A percentile compares a stretch with the other conserved stretches of the same genome.
Conservation (phyloP, 1,140 invertebrate species). For the Muscidifurax raptorellus region DNA sequence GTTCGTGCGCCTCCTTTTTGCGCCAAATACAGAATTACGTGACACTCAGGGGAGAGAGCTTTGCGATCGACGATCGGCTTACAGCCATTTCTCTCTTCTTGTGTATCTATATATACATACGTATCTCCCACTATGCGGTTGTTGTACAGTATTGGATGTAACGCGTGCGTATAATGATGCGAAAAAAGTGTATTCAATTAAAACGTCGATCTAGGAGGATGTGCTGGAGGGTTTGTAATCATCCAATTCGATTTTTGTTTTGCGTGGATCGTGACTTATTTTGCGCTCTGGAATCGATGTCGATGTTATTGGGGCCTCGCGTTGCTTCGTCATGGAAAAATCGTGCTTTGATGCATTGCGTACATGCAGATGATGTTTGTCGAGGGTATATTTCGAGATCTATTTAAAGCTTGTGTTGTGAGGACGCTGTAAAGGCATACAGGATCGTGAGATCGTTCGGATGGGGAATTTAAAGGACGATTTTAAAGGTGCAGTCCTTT, state of each 20-base stretch:
- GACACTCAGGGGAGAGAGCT: conserved; percentile 27
- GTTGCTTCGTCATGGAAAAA: not conserved
- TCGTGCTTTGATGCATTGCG: not conserved
- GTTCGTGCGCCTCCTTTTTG: conserved; percentile 42
- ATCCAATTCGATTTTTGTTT: conserved; percentile 30
- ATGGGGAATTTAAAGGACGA: too few species aligned
- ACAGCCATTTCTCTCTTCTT: conserved; percentile 16
- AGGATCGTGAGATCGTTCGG: too few species aligned
- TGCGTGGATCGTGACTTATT: not conserved
- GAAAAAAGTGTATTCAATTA: conserved; percentile 46
- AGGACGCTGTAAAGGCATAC: too few species aligned
- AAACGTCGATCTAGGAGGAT: conserved; percentile 31
- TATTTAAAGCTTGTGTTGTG: not conserved
- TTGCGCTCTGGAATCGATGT: not conserved
- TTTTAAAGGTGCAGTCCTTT: too few species aligned
- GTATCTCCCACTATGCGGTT: not conserved
- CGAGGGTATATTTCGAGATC: not conserved
- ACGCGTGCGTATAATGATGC: conserved; percentile 28
- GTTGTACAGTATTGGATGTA: not conserved
- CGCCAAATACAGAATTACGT: conserved; percentile 52
- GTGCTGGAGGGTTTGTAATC: not conserved
- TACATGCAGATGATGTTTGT: not conserved
- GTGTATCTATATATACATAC: not conserved
- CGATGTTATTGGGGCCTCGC: not conserved
- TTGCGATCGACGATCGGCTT: conserved; percentile 10